These are phyloP conservation scores for Drosophila phalerata DNA, from an alignment of 2,888 invertebrate genomes.

Conservation along the genomic window DNA sequence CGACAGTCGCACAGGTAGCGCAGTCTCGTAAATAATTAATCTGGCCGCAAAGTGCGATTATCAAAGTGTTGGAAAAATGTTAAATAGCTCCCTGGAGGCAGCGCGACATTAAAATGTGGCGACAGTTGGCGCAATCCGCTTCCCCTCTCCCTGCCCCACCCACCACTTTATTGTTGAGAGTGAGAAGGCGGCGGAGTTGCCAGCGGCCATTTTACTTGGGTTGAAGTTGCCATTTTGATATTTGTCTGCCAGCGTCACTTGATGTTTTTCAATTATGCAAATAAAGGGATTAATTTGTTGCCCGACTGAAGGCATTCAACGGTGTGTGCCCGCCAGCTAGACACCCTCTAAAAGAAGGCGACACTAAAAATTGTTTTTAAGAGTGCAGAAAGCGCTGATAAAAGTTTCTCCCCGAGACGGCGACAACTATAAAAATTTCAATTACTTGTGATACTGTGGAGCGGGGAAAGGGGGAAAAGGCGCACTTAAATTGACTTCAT, in stretches of 20 bases:
- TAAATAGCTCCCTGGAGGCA: conserved; percentile 76
- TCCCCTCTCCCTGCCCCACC: not conserved
- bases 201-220: conserved; percentile 55
- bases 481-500: conserved; percentile 69
- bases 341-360: conserved; percentile 1
- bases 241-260: conserved; percentile 70
- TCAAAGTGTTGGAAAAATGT: conserved; percentile 81
- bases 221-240: conserved; percentile 59
- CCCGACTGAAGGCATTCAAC: conserved; percentile 37
- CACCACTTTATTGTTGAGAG: conserved; percentile 5
- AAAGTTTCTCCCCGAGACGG: conserved; percentile 53
- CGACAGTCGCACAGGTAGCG: conserved; percentile 55
- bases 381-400: conserved; percentile 64
- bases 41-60: conserved; percentile 80
- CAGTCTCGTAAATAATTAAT: conserved; percentile 79
- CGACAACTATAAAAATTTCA: conserved; percentile 80
- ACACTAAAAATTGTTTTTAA: conserved; percentile 73
- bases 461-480: not conserved
- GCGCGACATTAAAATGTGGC: conserved; percentile 72
- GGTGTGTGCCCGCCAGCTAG: conserved; percentile 2
- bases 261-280: conserved; percentile 83
- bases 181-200: conserved; percentile 14
- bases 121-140: conserved; percentile 56
- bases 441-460: conserved; percentile 52
- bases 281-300: conserved; percentile 82